phyloP scores from a whole-genome alignment of 2,113 vertebrate species.

The Campylomormyrus numenius region DNA sequence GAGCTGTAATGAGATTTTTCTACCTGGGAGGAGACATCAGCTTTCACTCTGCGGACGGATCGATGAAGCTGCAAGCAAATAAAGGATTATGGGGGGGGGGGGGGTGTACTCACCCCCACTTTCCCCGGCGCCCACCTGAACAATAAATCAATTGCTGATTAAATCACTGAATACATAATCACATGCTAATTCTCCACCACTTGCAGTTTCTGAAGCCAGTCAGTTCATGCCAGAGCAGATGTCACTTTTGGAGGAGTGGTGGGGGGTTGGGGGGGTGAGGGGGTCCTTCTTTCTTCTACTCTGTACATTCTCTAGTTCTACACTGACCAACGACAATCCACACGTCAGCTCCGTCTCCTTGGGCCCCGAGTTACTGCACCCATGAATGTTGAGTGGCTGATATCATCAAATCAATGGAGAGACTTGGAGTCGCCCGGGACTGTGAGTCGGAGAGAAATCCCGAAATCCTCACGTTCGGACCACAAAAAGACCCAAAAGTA shows the following conservation, averaged over 20 bases:
- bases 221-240: background rate
- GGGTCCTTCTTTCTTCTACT: background rate
- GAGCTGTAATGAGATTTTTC: slow-evolving; percentile 20
- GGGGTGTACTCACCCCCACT: background rate
- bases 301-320: no score
- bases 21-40: slow-evolving; percentile 13
- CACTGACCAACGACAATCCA: background rate
- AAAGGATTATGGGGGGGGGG: background rate
- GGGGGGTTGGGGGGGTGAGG: background rate
- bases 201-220: background rate
- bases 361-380: background rate
- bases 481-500: background rate
- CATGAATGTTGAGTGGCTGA: no score
- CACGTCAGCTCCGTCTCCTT: background rate
- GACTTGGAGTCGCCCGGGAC: background rate
- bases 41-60: background rate
- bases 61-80: background rate
- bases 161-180: background rate
- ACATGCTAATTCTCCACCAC: background rate
- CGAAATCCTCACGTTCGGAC: background rate
- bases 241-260: background rate
- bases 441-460: background rate
- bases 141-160: background rate
- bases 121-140: background rate
- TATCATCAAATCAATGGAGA: background rate